These are phyloP conservation scores for Acrocephalus kingi DNA, from an alignment of 2,113 vertebrate species.

Conservation along the genomic window DNA sequence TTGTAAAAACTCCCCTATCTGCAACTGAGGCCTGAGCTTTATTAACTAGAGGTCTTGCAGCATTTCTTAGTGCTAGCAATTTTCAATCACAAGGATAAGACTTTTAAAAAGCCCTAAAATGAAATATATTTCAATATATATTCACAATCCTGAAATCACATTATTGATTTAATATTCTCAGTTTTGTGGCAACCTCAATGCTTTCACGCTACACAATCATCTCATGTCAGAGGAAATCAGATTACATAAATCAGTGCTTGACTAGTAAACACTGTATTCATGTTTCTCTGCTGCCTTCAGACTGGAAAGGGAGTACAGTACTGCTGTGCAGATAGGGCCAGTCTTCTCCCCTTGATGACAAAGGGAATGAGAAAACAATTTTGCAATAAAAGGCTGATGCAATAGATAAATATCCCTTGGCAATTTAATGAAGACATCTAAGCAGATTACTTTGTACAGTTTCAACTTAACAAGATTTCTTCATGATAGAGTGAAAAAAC, in stretches of 20 bases:
- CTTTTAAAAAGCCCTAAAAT: not conserved
- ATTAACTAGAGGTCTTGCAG: not conserved
- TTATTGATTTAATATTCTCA: not conserved
- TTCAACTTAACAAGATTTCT: conserved; percentile 50
- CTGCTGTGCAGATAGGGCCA: not conserved
- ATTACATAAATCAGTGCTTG: not conserved
- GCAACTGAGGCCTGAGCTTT: not conserved
- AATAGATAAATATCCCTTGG: conserved; percentile 29
- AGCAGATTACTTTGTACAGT: conserved; percentile 25
- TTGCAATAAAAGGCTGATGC: conserved; percentile 46
- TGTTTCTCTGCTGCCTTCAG: not conserved
- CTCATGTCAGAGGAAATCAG: conserved; percentile 9
- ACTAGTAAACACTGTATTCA: not conserved
- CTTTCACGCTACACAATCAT: not conserved
- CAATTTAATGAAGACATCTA: conserved; percentile 30
- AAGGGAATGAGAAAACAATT: not conserved
- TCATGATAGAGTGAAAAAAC: conserved; percentile 11
- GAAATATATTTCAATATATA: not conserved
- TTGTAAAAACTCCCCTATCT: not conserved
- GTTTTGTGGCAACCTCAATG: not conserved
- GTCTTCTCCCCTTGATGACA: not conserved
- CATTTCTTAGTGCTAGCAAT: not conserved
- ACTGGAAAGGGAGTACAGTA: not conserved
- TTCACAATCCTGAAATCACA: not conserved
- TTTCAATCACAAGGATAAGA: not conserved